Percentiles rank a stretch among this genome's conserved stretches.
These are phyloP conservation scores for Microtus oregoni DNA, from an alignment of 2,113 vertebrate genomes.

Conservation along the genomic window DNA sequence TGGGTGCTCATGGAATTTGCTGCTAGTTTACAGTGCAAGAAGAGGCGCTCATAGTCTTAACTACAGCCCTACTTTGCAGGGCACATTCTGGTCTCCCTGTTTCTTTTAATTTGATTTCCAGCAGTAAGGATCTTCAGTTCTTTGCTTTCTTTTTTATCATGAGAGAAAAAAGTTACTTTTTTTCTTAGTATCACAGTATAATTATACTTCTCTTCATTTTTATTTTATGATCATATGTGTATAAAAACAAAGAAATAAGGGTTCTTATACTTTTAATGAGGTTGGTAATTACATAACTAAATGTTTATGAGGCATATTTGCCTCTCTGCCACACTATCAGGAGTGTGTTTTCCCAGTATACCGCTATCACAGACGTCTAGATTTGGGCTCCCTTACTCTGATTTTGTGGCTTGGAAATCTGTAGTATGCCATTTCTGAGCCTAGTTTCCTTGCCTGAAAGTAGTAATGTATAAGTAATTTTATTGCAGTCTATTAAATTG, in stretches of 20 bases:
- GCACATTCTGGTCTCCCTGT: neutral
- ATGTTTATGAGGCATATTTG: neutral
- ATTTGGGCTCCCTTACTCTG: neutral
- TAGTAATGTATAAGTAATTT: slow-evolving; percentile 15
- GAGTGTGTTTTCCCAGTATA: neutral
- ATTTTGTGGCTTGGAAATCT: neutral
- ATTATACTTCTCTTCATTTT: neutral
- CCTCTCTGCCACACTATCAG: neutral
- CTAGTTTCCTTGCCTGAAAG: neutral
- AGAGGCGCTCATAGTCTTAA: neutral
- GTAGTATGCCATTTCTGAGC: slow-evolving; percentile 1
- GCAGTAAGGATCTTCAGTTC: neutral
- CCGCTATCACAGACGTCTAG: neutral
- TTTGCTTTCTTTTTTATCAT: slow-evolving; percentile 16
- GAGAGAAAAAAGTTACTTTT: slow-evolving; percentile 13
- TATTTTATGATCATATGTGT: neutral
- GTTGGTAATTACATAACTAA: slow-evolving; percentile 15
- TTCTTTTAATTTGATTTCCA: neutral
- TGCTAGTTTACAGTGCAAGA: neutral
- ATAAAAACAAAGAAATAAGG: neutral
- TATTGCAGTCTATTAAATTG: neutral
- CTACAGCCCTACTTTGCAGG: neutral
- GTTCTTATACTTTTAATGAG: neutral
- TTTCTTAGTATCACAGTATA: neutral
- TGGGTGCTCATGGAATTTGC: neutral